Base-by-base conservation (phyloP, 1,140 invertebrate species). In the Listronotus oregonensis region DNA sequence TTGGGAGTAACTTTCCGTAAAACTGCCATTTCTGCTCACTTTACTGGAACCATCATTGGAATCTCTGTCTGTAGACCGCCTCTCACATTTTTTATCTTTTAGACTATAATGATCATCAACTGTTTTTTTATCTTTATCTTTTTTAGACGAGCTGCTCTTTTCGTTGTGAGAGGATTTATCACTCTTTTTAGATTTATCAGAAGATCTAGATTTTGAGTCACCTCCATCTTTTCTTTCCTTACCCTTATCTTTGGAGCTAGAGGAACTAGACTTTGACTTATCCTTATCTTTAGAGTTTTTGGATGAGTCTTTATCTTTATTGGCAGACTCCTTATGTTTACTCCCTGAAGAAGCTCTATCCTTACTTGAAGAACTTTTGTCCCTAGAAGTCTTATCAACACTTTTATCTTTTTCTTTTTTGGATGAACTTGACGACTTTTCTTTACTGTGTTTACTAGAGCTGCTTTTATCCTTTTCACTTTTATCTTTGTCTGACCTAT, bases 61-160 rank as follows among this genome's bases (percentile, higher is more conserved):
- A 76, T 86, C 85, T 63, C 84, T 76, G 67, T 85, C 84, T 4
- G 83, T 84, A 6, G 84, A 85, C 34, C 84, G 68, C 40, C 84
- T 72, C 51, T 80, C 77, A 58, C 76, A 80, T 8, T 78, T 80
- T 64, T 83, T 80, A 3, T 80, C 79, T 37, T 82, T 83, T 12
- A 82, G 74, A 70, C 83, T 83, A 64, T 82, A 84, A 73, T 85
- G 83, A 76, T 85, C 84, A 69, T 85, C 84, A 67, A 76, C 74
- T 21, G 64, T 43, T 60, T 81, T 76, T 43, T 73, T 73, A 11
- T 67, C 56, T 51, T 67, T 64, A 9, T 72, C 68, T 47, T 65
- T 72, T 68, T 65, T 71, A 60, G 32, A 44, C 32, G 46, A 58
- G 9, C 10, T 46, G 59, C 46, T 68, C 14, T 58, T 44, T 15